Base-by-base conservation (phyloP, 30 jellyfish, hydroid and myxozoan genomes). In the Nemopilema nomurai region DNA sequence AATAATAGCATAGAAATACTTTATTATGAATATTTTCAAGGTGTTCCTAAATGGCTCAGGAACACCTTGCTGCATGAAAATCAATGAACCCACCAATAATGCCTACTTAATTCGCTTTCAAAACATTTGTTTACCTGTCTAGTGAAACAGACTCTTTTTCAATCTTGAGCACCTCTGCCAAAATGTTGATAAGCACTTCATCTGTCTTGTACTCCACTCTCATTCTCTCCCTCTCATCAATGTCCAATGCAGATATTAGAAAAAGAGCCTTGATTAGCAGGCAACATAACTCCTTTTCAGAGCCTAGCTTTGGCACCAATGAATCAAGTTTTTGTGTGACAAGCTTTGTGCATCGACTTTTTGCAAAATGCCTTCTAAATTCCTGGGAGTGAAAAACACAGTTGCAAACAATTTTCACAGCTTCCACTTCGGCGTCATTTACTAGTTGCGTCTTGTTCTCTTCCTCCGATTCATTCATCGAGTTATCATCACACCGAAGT, bases 221-320 rank as follows among this genome's bases (percentile, higher is more conserved):
- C 97, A 92, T 92, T 30, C 17, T 66, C 1, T 49, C 67, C n/a
- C 97, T 64, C 50, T 77, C 95, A 16, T 62, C 67, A 27, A 52
- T 31, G 53, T 92, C 98, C 57, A 87, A 66, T 6, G 98, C 98
- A 9, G 98, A 92, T 77, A 92, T 82, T 49, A 92, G 73, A 70
- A 92, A 92, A 66, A 92, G 74, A 4, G 87, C 65, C 49, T 96
- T 90, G 57, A 88, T 67, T 30, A 70, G 62, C 26, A 83, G 41
- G 26, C 64, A 78, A 0, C 19, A 24, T 18, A 24, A 3, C 16
- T 69, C 74, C 30, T 29, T 49, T 22, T 74, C 68, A 26, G 18
- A 1, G 41, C 66, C 69, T 27, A 25, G 50, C n/a, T 19, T 20
- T 51, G 22, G 33, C 20, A 84, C 26, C 41, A 26, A 32, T 18